Base-by-base conservation (phyloP, 2,888 invertebrate genomes). In the Conistra vaccinii region DNA sequence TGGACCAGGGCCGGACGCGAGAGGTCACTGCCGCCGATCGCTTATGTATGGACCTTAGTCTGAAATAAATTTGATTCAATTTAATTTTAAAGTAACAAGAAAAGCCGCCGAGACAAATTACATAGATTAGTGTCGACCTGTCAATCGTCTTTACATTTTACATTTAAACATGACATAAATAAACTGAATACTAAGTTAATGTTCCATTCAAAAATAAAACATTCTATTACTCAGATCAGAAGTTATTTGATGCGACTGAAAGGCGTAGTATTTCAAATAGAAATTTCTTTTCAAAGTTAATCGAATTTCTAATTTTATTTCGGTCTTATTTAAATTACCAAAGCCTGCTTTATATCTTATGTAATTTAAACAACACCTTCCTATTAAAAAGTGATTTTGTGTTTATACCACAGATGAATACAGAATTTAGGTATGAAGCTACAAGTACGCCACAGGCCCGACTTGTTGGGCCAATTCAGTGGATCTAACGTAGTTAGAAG, bases 251-350 rank as follows among this genome's bases (percentile, higher is more conserved):
- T 57, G 14, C 39, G 4, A 29, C n/a, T 42, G 7, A 42, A 42
- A 57, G 10, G 23, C 20, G 23, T 68, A 26, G 3, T 10, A 32
- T 29, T 69, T 75, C 5, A 51, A 68, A 48, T 32, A 14, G 6
- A 65, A 14, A 57, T 53, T 60, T 55, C 45, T 58, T 65, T 51
- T 55, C 14, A 35, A 58, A 51, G 26, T 48, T 29, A 48, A 55
- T 65, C 10, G 45, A 48, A n/a, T 81, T 53, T 55, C 23, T 10
- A 60, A 63, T 48, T 68, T n/a, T 26, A 75, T 48, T 53, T 58
- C 39, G 14, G 14, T 66, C 48, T 39, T 53, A 26, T 53, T 73
- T 20, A n/a, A 29, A 79, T 53, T 51, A 9, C 29, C 4, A 78
- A 39, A 32, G 9, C 42, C 14, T 58, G 26, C 23, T 76, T 61